These are phyloP conservation scores for Troides oblongomaculatus DNA, from an alignment of 2,888 invertebrate species.

Conservation along the genomic window DNA sequence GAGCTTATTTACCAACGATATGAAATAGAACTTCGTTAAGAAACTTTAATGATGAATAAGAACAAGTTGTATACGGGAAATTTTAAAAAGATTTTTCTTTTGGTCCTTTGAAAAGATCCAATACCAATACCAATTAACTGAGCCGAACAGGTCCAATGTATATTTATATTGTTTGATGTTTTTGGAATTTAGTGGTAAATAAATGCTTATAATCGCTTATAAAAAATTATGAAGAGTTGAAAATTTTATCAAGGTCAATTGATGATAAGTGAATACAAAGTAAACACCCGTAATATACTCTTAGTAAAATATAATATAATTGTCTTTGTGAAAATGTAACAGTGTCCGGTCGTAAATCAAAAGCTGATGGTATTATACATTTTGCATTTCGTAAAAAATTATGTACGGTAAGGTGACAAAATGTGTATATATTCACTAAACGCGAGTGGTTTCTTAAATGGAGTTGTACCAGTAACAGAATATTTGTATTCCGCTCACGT, in stretches of 20 bases:
- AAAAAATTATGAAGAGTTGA: too few relatives aligned
- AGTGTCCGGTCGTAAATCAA: background rate
- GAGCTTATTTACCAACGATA: too few relatives aligned
- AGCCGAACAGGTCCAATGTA: background rate
- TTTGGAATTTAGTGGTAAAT: background rate
- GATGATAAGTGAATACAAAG: too few relatives aligned
- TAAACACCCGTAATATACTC: too few relatives aligned
- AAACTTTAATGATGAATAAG: background rate
- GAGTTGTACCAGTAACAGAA: constrained; percentile 2
- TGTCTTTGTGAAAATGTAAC: too few relatives aligned
- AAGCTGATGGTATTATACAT: background rate
- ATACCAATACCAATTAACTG: background rate
- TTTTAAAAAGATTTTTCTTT: background rate
- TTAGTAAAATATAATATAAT: too few relatives aligned
- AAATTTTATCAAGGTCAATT: too few relatives aligned
- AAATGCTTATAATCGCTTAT: background rate
- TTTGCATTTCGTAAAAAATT: background rate
- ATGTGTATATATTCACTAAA: constrained; percentile 9
- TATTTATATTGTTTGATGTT: background rate
- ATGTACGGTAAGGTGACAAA: background rate
- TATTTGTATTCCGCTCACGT: constrained; percentile 22
- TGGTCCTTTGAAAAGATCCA: background rate
- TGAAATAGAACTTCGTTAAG: background rate
- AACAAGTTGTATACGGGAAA: background rate
- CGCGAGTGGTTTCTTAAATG: constrained; percentile 1